phyloP scores from a whole-genome alignment of 2,888 invertebrate species.

The Phengaris alcon region DNA sequence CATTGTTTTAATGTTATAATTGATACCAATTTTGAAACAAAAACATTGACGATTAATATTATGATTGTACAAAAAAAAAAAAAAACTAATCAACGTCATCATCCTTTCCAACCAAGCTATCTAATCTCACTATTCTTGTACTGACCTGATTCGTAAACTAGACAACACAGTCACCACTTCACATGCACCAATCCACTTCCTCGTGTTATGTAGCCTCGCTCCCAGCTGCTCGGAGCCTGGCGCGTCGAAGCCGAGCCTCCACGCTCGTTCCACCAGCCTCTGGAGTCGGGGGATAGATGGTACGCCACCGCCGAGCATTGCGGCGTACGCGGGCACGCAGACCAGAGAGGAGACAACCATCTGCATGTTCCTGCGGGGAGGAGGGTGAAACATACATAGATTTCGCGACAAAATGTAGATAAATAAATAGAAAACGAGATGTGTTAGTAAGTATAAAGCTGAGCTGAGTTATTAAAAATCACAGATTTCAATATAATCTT shows the following conservation, averaged over 20 bases:
- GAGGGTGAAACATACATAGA: not conserved
- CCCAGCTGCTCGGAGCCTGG: constrained; percentile 92
- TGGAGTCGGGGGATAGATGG: constrained; percentile 92
- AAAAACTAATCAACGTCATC: too few relatives aligned
- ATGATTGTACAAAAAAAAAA: too few relatives aligned
- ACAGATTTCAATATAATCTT: too few relatives aligned
- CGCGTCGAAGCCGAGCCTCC: constrained; percentile 89
- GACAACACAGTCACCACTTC: constrained; percentile 92
- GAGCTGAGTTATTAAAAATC: too few relatives aligned
- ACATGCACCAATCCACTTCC: constrained; percentile 96
- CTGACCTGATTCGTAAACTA: constrained; percentile 86
- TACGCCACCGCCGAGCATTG: constrained; percentile 81
- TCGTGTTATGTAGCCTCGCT: constrained; percentile 88
- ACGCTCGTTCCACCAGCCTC: constrained; percentile 89
- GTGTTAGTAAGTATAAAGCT: too few relatives aligned
- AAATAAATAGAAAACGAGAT: too few relatives aligned
- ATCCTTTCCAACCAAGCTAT: not conserved
- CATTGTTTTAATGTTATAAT: too few relatives aligned
- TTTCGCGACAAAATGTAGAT: too few relatives aligned
- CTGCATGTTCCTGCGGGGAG: constrained; percentile 85
- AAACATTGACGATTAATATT: too few relatives aligned
- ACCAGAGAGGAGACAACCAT: constrained; percentile 92
- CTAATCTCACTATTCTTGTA: not conserved
- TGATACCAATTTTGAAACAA: too few relatives aligned
- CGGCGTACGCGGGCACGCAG: constrained; percentile 84